Evolutionary conservation across 2,797 vertebrate genomes (phyloP).

Genomic region (Pteropus rufus): DNA sequence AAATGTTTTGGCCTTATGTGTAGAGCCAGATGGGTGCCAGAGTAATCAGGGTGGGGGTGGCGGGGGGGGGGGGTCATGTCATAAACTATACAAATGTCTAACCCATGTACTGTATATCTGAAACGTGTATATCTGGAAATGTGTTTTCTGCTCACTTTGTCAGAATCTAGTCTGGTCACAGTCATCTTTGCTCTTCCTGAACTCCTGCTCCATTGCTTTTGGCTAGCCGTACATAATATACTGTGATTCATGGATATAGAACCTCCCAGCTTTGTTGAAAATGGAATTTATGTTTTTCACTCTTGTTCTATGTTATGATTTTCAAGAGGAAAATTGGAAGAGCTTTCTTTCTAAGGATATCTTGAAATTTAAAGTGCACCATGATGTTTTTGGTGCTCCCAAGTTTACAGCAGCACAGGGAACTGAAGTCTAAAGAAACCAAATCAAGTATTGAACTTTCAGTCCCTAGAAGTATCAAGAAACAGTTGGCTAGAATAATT

Average conservation of each 20-base stretch:
- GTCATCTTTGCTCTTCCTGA: background rate
- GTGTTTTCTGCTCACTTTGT: background rate
- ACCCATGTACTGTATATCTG: no score
- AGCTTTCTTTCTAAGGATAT: background rate
- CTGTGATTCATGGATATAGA: background rate
- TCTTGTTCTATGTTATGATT: background rate
- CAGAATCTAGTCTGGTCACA: background rate
- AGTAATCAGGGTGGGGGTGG: rapidly evolving
- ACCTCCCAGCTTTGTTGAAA: background rate
- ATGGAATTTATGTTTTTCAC: background rate
- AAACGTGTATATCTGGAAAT: background rate
- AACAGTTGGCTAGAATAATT: background rate
- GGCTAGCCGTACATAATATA: background rate
- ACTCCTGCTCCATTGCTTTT: background rate
- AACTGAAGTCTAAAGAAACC: background rate
- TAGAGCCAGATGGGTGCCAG: no score
- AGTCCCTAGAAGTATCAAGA: background rate
- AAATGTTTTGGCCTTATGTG: background rate
- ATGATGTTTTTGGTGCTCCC: background rate
- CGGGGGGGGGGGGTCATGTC: no score
- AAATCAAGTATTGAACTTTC: background rate
- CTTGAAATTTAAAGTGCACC: background rate
- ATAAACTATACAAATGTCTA: no score
- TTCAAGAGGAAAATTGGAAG: background rate
- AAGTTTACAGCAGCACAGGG: background rate